phyloP scores from a whole-genome alignment of 2,888 invertebrate genomes.

The Dioctria linearis region DNA sequence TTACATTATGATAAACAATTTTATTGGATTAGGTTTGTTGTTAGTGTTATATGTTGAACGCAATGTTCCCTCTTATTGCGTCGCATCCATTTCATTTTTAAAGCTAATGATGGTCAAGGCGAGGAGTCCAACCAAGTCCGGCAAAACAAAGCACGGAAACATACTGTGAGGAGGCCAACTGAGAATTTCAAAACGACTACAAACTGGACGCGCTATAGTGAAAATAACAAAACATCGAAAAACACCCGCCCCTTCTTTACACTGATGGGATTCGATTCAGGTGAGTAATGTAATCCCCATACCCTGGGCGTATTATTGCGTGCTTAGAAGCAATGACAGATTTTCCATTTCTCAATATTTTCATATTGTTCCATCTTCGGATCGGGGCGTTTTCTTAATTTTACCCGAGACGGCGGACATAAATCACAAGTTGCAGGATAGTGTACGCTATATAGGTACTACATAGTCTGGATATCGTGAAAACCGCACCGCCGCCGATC shows the following conservation, averaged over 20 bases:
- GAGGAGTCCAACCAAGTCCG: neutral
- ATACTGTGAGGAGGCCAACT: slow-evolving; percentile 23
- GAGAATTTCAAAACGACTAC: neutral
- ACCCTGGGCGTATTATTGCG: slow-evolving; percentile 57
- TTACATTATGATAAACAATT: neutral
- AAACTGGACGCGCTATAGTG: neutral
- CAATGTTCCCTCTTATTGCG: slow-evolving; percentile 2
- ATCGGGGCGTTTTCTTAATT: slow-evolving; percentile 51
- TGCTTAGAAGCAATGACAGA: slow-evolving; percentile 61
- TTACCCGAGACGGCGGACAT: slow-evolving; percentile 48
- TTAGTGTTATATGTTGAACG: neutral
- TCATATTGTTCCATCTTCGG: slow-evolving; percentile 58
- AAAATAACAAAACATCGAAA: neutral
- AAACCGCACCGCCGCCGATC: slow-evolving; percentile 11
- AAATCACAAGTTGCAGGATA: slow-evolving; percentile 28
- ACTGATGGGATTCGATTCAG: slow-evolving; percentile 42
- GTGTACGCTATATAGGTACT: neutral
- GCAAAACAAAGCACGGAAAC: slow-evolving; percentile 19
- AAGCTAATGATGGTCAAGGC: neutral
- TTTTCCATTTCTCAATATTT: slow-evolving; percentile 60
- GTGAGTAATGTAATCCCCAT: slow-evolving; percentile 43
- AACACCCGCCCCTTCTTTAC: slow-evolving; percentile 40
- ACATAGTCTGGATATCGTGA: slow-evolving; percentile 39
- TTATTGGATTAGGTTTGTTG: slow-evolving; percentile 10
- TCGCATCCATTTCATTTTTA: slow-evolving; percentile 22